Evolutionary conservation across 2,797 vertebrate genomes (phyloP).

Genomic region (Avahi laniger): DNA sequence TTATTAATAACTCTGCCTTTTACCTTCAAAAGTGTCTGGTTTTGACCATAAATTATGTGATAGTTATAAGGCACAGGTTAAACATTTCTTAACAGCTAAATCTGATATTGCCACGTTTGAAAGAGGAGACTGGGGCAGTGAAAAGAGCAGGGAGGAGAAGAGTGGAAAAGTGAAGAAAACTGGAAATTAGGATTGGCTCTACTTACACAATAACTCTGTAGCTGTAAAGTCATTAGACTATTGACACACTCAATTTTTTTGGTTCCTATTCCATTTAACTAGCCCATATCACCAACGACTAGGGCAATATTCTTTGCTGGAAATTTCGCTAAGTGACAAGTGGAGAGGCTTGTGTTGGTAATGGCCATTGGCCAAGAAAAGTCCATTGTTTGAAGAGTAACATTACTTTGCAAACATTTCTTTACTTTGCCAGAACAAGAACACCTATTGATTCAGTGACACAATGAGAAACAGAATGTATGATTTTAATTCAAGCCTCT

Average conservation of each 20-base stretch:
- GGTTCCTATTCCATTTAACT: neutral
- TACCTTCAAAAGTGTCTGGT: neutral
- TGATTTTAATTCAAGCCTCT: neutral
- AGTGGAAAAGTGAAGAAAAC: neutral
- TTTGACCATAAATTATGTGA: neutral
- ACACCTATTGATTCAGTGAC: neutral
- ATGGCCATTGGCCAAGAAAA: neutral
- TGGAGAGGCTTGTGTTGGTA: neutral
- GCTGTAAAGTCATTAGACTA: neutral
- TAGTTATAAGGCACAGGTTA: neutral
- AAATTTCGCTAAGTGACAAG: neutral
- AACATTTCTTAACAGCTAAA: neutral
- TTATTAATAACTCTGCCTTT: neutral
- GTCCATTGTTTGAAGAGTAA: neutral
- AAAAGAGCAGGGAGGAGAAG: neutral
- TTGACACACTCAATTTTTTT: neutral
- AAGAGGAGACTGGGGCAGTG: neutral
- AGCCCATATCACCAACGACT: neutral
- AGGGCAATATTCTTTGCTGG: neutral
- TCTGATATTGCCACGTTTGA: neutral
- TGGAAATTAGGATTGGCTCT: neutral
- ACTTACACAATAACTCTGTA: neutral
- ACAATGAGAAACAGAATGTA: neutral
- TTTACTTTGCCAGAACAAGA: neutral
- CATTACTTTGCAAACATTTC: neutral